Base-by-base conservation (phyloP, 2,888 invertebrate genomes). In the Cynaeus angustus region DNA sequence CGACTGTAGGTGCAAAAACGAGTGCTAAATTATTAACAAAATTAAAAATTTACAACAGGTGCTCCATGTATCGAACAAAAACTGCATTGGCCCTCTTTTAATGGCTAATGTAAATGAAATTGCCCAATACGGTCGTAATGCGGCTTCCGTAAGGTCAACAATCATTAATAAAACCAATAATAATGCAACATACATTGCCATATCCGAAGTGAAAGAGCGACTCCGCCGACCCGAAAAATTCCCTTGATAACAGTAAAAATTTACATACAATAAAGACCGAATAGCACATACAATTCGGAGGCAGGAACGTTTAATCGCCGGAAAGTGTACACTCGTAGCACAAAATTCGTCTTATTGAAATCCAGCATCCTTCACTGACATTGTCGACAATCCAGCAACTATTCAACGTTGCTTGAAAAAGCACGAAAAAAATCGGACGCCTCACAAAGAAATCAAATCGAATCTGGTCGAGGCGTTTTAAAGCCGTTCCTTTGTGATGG, bases 231-330 rank as follows among this genome's bases (percentile, higher is more conserved):
- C 59, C 59, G 43, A 59, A 59, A 68, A 53, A 26, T 30, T 33
- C 53, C 50, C 46, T 53, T 45, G 61, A 53, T 62, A 68, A 61
- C 61, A 21, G 53, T 68, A 53, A 62, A 68, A 68, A 68, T 68
- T 68, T 62, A 61, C 68, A 68, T 68, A 68, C 68, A 68, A 68
- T 68, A 68, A 56, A 67, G 61, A 50, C 41, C 55, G 64, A 64
- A 64, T 50, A 61, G 48, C 53, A 53, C 64, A 52, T 53, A 64
- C 64, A 64, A 53, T 52, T 43, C 64, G 30, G 41, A 59, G 12
- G 46, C 46, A 59, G 21, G 46, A 48, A 14, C 50, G 59, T 67
- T 58, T 67, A 68, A 68, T 68, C 68, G 62, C 68, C 68, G 68
- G 68, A 68, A 68, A 68, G 59, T 52, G 58, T 66, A 66, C 66